These are phyloP conservation scores for Xestia c-nigrum DNA, from an alignment of 2,888 invertebrate species.

Conservation along the genomic window DNA sequence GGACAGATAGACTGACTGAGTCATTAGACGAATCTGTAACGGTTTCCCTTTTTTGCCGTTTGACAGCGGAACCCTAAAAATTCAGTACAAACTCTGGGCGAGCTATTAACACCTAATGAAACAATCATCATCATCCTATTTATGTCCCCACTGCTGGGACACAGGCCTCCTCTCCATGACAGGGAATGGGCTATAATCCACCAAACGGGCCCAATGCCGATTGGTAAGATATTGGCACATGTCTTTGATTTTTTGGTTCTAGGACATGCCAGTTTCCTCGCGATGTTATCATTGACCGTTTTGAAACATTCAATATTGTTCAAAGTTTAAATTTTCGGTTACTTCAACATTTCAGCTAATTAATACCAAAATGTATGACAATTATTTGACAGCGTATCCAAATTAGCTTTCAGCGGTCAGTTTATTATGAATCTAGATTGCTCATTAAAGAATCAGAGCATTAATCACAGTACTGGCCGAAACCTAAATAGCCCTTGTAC, in stretches of 20 bases:
- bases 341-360: background rate
- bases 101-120: background rate
- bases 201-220: no score
- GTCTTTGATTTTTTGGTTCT: no score
- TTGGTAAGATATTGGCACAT: no score
- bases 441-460: conserved; percentile 22
- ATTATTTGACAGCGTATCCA: background rate
- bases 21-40: no score
- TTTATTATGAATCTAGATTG: conserved; percentile 7
- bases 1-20: background rate
- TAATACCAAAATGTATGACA: no score
- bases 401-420: background rate
- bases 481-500: conserved; percentile 4
- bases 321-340: background rate
- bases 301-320: background rate
- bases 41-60: no score
- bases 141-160: no score
- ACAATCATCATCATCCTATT: background rate
- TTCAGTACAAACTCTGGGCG: background rate
- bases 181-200: no score
- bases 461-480: background rate
- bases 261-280: no score
- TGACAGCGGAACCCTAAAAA: background rate
- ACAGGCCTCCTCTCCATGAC: no score
- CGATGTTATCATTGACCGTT: no score